phyloP scores from a whole-genome alignment of 2,888 invertebrate species.

The Stomorhina lunata region DNA sequence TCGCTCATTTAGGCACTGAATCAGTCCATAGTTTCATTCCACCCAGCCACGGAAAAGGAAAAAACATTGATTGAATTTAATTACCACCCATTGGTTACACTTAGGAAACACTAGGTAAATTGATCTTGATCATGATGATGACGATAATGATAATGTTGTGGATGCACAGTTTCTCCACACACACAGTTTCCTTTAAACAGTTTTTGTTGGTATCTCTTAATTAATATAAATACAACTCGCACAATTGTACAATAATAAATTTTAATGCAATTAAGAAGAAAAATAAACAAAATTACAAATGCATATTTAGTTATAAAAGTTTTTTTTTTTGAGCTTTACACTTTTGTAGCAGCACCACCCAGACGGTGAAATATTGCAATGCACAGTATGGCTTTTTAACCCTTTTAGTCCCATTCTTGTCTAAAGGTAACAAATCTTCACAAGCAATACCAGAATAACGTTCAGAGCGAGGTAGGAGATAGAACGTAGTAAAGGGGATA shows the following conservation, averaged over 20 bases:
- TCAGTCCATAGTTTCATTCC: not conserved
- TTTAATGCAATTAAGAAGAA: slow-evolving; percentile 51
- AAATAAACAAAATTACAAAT: slow-evolving; percentile 20
- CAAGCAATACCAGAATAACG: too few species aligned
- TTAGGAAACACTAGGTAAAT: slow-evolving; percentile 50
- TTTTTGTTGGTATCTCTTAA: slow-evolving; percentile 48
- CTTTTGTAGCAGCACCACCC: slow-evolving; percentile 29
- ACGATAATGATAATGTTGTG: not conserved
- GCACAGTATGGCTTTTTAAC: slow-evolving; percentile 39
- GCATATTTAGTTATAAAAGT: slow-evolving; percentile 8
- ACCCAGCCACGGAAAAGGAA: too few species aligned
- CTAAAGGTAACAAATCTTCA: too few species aligned
- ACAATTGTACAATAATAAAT: slow-evolving; percentile 47
- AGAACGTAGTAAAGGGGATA: too few species aligned
- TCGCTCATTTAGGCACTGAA: not conserved
- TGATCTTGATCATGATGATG: slow-evolving; percentile 24
- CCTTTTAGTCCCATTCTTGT: too few species aligned
- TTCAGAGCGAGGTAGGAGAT: too few species aligned
- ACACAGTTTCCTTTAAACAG: not conserved
- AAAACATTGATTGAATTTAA: slow-evolving; percentile 55
- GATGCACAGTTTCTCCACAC: not conserved
- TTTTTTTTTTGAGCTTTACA: not conserved
- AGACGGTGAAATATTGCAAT: slow-evolving; percentile 42
- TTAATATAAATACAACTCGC: slow-evolving; percentile 49
- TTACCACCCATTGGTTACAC: slow-evolving; percentile 59